Base-by-base conservation (phyloP, 2,888 invertebrate genomes). In the Tromatobia lineatoria region DNA sequence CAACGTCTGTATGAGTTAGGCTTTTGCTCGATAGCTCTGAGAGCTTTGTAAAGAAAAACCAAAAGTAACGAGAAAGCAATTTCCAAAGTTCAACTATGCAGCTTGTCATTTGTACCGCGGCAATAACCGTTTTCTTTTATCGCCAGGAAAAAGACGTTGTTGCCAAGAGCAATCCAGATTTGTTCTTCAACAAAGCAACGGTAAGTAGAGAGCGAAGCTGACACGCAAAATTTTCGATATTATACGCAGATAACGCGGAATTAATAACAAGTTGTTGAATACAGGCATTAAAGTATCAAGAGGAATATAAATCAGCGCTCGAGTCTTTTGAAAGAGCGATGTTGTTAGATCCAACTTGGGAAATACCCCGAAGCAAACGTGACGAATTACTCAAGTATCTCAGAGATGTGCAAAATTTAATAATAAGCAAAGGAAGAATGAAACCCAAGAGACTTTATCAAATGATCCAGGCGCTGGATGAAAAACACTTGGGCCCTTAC, bases 151-250 rank as follows among this genome's bases (percentile, higher is more conserved):
- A 95, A 92, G 96, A 98, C 91, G 94, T 96, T 0, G 94, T 96
- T 2, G 96, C 97, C 0, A 95, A 94, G 90, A 96, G 96, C 83
- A 96, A 96, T 88, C 96, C 97, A 0, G 97, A 98, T 94, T 94
- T 98, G 64, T 97, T 97, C 94, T 98, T 96, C 91, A 98, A 98
- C 94, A 96, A 97, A 94, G 97, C 96, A 81, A 95, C 97, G 91
- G 98, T 98, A 94, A 96, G 96, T 95, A 86, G 25, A 13, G 38
- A 34, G 8, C 50, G n/a, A 15, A 8, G 23, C 0, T 13, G 8
- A 25, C 25, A 15, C 2, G 25, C 15, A 8, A 34, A 18, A 34
- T 38, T 18, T 25, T 47, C 20, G 8, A 13, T 3, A 23, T 25
- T 11, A 45, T 3, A 45, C 10, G 10, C 20, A 23, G 25, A 54